A percentile compares a stretch with the other conserved stretches of the same genome.
Conservation (phyloP, 1,140 invertebrate genomes). For the Acromyrmex echinatior region DNA sequence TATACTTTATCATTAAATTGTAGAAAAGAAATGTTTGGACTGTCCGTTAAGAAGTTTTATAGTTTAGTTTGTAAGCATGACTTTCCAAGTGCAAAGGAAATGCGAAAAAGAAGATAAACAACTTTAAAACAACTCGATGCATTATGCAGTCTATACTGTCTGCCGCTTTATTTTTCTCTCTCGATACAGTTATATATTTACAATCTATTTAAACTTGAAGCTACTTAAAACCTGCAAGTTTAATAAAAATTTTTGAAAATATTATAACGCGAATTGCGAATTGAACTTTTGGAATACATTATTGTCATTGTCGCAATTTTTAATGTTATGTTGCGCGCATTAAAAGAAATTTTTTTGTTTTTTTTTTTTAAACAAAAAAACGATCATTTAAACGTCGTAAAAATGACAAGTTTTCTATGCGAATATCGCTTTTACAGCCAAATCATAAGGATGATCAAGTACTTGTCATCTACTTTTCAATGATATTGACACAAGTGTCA, state of each 20-base stretch:
- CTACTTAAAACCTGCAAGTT: neutral
- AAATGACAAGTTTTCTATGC: neutral
- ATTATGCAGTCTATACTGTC: conserved; percentile 42
- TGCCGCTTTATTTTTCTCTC: conserved; percentile 12
- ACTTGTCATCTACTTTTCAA: conserved; percentile 2
- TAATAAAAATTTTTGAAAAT: neutral
- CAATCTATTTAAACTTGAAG: neutral
- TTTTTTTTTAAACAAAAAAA: neutral
- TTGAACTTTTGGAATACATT: neutral
- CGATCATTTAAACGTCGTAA: neutral
- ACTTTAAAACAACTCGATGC: conserved; percentile 21
- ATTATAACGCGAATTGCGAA: neutral
- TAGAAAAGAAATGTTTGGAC: neutral
- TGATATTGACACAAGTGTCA: conserved; percentile 44
- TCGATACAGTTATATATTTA: neutral
- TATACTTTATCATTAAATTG: neutral
- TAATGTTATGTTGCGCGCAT: neutral
- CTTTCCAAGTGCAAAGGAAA: conserved; percentile 32
- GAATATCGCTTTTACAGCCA: neutral
- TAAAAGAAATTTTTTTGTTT: neutral
- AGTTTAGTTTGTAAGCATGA: conserved; percentile 8
- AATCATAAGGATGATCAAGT: neutral
- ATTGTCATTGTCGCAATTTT: neutral
- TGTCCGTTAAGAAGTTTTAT: neutral
- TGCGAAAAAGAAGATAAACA: conserved; percentile 33